Conservation (phyloP, 2,888 invertebrate genomes). For the Drosophila pseudotalamancana region DNA sequence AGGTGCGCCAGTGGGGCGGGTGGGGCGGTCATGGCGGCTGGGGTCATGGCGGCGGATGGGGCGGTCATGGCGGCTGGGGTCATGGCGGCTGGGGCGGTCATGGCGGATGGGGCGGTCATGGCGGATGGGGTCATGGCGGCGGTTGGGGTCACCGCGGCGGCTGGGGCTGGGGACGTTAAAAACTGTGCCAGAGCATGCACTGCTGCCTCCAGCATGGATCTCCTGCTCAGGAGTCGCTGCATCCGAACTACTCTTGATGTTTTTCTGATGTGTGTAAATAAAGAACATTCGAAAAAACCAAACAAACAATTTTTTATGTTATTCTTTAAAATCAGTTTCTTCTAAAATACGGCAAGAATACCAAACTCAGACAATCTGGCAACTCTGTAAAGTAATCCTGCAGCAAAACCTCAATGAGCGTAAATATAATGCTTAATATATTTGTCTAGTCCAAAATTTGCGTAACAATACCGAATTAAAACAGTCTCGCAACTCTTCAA, state of each 20-base stretch:
- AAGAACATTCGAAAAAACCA: constrained; percentile 44
- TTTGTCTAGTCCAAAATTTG: too few relatives aligned
- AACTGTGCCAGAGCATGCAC: background rate
- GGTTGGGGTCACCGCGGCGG: constrained; percentile 3
- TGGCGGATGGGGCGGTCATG: too few relatives aligned
- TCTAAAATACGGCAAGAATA: too few relatives aligned
- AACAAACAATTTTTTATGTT: background rate
- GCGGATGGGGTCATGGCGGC: too few relatives aligned
- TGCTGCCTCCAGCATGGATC: background rate
- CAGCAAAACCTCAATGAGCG: too few relatives aligned
- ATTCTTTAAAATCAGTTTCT: constrained; percentile 19
- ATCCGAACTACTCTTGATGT: background rate
- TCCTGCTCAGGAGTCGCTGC: constrained; percentile 8
- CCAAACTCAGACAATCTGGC: too few relatives aligned
- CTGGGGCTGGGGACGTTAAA: constrained; percentile 35
- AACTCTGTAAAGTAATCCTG: too few relatives aligned
- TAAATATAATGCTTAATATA: too few relatives aligned
- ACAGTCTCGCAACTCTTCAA: background rate
- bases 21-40: too few relatives aligned
- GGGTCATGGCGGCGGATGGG: background rate
- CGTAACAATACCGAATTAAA: background rate
- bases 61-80: constrained; percentile 4
- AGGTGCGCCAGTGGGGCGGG: background rate
- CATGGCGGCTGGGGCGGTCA: background rate
- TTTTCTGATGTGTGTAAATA: constrained; percentile 38